Percentiles rank a stretch among this genome's conserved stretches.
Evolutionary conservation across 2,113 vertebrate species (phyloP).

Genomic region (Thinocorus orbignyianus): DNA sequence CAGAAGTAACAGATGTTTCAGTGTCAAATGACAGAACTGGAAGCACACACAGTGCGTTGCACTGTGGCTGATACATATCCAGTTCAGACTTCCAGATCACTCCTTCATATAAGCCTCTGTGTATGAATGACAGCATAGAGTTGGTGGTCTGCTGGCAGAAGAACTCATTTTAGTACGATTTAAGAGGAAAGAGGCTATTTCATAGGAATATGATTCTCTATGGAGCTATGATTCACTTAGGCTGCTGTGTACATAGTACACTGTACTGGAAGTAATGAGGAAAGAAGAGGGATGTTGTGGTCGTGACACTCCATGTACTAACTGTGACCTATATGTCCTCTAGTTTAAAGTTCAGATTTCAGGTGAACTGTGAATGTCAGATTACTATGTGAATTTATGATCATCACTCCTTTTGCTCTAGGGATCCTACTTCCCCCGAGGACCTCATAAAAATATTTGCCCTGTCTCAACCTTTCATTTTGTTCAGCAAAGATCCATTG

Average conservation of each 20-base stretch:
- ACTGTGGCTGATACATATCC: neutral
- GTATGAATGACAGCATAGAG: neutral
- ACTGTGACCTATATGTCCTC: neutral
- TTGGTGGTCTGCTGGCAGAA: neutral
- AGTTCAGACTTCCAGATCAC: neutral
- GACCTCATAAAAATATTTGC: conserved; percentile 56
- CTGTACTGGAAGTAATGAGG: neutral
- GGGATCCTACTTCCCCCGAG: neutral
- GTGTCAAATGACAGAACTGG: neutral
- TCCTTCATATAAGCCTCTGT: neutral
- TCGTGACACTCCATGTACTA: neutral
- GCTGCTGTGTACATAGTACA: neutral
- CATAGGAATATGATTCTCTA: neutral
- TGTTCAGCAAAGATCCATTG: conserved; percentile 42
- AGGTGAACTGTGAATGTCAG: conserved; percentile 23
- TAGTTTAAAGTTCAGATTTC: conserved; percentile 31
- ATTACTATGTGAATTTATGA: conserved; percentile 31
- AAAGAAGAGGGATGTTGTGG: neutral
- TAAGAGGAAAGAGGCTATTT: neutral
- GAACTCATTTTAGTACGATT: neutral
- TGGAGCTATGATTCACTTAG: neutral
- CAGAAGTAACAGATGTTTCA: neutral
- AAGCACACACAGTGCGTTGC: neutral
- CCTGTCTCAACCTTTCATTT: conserved; percentile 27
- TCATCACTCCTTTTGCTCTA: conserved; percentile 22